Evolutionary conservation across 2,113 vertebrate genomes (phyloP).

Genomic region (Grammomys surdaster): DNA sequence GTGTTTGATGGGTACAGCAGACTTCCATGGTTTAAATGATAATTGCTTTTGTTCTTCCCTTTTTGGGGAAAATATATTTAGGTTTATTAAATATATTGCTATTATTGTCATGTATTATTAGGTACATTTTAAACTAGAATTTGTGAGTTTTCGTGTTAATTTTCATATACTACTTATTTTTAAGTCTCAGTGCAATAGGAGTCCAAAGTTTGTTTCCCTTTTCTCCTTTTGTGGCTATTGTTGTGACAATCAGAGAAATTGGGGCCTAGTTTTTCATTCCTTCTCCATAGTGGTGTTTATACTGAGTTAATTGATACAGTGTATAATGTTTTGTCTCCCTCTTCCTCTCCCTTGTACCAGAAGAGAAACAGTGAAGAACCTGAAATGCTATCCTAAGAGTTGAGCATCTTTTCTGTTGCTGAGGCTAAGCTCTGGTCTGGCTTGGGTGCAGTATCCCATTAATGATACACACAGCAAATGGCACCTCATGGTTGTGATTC

Average conservation of each 20-base stretch:
- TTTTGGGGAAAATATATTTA: not conserved
- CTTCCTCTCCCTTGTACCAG: not conserved
- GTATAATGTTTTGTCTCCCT: not conserved
- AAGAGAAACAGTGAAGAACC: not conserved
- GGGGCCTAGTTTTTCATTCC: not conserved
- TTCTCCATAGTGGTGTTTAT: not conserved
- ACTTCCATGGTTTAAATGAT: not conserved
- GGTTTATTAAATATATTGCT: slow-evolving; percentile 6
- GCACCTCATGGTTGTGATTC: not conserved
- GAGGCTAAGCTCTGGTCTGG: not conserved
- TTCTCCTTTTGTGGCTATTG: not conserved
- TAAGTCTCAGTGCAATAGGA: not conserved
- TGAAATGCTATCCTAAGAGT: not conserved
- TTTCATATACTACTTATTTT: slow-evolving; percentile 10
- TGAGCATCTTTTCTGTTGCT: not conserved
- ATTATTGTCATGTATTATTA: not conserved
- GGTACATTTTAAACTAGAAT: not conserved
- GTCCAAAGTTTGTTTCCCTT: not conserved
- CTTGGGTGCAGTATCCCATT: not conserved
- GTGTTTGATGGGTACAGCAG: not conserved
- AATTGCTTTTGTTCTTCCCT: not conserved
- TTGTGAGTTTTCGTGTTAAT: not conserved
- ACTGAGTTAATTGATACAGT: not conserved
- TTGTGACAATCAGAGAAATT: slow-evolving; percentile 7
- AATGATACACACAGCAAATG: not conserved